Evolutionary conservation across 1,140 invertebrate genomes (phyloP).

Genomic region (Phocides pigmalion): DNA sequence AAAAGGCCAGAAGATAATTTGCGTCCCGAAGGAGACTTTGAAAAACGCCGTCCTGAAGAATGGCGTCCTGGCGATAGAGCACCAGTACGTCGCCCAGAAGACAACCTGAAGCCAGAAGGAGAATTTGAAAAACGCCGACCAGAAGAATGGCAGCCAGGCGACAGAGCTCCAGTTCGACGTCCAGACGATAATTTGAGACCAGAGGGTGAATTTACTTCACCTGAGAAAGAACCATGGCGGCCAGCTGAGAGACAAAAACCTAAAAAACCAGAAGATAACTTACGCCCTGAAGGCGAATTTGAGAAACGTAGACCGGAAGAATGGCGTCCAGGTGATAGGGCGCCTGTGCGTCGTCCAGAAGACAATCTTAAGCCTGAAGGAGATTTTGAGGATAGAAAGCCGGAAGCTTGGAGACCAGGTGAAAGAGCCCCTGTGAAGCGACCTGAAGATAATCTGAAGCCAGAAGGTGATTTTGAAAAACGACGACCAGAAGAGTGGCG

Average conservation of each 20-base stretch:
- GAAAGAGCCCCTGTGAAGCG: constrained; percentile 82
- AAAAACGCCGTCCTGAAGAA: constrained; percentile 67
- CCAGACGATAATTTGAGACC: constrained; percentile 85
- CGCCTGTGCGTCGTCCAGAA: constrained; percentile 78
- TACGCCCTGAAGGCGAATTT: constrained; percentile 86
- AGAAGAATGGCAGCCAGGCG: constrained; percentile 82
- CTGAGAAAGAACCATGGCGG: constrained; percentile 80
- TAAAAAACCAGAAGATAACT: constrained; percentile 82
- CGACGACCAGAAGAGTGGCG: constrained; percentile 72
- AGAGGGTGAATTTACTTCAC: constrained; percentile 80
- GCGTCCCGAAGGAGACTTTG: constrained; percentile 74
- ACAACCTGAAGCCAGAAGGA: constrained; percentile 70
- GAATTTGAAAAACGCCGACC: constrained; percentile 84
- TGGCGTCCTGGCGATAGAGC: constrained; percentile 72
- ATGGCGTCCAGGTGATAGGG: constrained; percentile 84
- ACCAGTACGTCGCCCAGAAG: constrained; percentile 57
- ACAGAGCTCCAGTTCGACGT: constrained; percentile 81
- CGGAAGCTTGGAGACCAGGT: constrained; percentile 77
- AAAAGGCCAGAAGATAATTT: constrained; percentile 59
- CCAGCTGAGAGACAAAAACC: constrained; percentile 52
- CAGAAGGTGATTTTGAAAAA: constrained; percentile 85
- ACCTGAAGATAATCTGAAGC: constrained; percentile 84
- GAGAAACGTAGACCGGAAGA: constrained; percentile 76
- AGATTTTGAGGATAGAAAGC: constrained; percentile 83
- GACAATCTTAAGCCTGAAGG: constrained; percentile 86